Conservation (phyloP, 2,797 vertebrate species). For the Eleutherodactylus coqui region DNA sequence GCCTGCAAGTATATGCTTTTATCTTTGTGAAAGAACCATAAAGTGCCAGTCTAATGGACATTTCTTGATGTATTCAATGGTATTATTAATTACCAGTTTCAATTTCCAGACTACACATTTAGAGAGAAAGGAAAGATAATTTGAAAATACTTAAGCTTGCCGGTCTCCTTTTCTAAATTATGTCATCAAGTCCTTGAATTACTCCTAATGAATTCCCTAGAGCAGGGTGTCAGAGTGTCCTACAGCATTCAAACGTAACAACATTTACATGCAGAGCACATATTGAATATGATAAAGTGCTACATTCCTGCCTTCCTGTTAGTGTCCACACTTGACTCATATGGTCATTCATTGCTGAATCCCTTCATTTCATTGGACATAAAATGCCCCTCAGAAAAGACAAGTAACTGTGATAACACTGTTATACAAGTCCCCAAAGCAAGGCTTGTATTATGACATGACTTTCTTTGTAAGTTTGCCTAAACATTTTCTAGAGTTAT, state of each 20-base stretch:
- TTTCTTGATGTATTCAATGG: slow-evolving; percentile 38
- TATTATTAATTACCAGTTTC: slow-evolving; percentile 44
- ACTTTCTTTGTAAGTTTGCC: background rate
- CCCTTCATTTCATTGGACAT: background rate
- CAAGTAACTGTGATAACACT: background rate
- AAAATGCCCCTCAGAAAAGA: background rate
- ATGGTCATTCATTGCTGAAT: background rate
- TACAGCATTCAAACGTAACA: slow-evolving; percentile 13
- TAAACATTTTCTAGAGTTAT: background rate
- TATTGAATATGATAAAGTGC: slow-evolving; percentile 3
- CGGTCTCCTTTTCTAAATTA: slow-evolving; percentile 46
- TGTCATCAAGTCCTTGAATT: slow-evolving; percentile 39
- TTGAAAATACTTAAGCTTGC: slow-evolving; percentile 49
- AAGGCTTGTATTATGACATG: background rate
- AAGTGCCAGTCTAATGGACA: slow-evolving; percentile 36
- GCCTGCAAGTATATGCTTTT: slow-evolving; percentile 38
- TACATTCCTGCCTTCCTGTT: background rate
- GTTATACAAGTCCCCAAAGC: background rate
- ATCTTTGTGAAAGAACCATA: slow-evolving; percentile 39
- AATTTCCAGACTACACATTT: slow-evolving; percentile 34
- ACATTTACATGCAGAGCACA: slow-evolving; percentile 12
- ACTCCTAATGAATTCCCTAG: slow-evolving; percentile 35
- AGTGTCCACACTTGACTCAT: background rate
- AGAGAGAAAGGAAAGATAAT: slow-evolving; percentile 40
- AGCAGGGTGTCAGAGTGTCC: slow-evolving; percentile 24